A percentile compares a stretch with the other conserved stretches of the same genome.
Conservation (phyloP, 2,113 vertebrate genomes). For the Bufo gargarizans region DNA sequence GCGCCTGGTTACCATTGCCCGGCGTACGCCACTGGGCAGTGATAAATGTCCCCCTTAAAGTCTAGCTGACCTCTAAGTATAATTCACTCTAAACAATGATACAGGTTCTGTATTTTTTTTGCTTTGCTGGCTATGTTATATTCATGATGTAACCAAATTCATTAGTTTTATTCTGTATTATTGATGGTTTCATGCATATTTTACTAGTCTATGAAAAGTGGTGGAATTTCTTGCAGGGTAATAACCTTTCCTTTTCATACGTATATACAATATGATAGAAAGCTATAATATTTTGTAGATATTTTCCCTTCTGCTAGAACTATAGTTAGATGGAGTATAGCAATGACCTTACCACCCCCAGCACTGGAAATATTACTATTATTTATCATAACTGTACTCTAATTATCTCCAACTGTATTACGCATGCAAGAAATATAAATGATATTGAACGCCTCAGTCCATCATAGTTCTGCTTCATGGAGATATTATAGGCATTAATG, state of each 20-base stretch:
- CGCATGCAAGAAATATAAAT: slow-evolving; percentile 16
- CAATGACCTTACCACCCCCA: neutral
- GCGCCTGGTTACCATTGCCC: too few species aligned
- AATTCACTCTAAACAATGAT: neutral
- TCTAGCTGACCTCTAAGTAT: neutral
- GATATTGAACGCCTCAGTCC: neutral
- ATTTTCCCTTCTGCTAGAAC: neutral
- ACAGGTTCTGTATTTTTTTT: neutral
- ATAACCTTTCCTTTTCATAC: neutral
- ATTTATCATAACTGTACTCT: slow-evolving; percentile 22
- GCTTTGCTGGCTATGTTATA: too few species aligned
- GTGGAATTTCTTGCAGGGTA: neutral
- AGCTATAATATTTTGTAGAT: neutral
- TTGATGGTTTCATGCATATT: neutral
- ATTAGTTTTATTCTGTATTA: neutral
- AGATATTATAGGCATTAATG: slow-evolving; percentile 1
- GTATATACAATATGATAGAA: neutral
- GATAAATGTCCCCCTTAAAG: too few species aligned
- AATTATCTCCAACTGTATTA: slow-evolving; percentile 13
- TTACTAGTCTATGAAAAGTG: neutral
- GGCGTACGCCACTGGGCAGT: too few species aligned
- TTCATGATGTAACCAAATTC: neutral
- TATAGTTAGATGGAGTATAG: neutral
- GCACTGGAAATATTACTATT: slow-evolving; percentile 1
- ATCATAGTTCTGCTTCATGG: slow-evolving; percentile 17